Base-by-base conservation (phyloP, 2,888 invertebrate species). In the Amiota mariae region DNA sequence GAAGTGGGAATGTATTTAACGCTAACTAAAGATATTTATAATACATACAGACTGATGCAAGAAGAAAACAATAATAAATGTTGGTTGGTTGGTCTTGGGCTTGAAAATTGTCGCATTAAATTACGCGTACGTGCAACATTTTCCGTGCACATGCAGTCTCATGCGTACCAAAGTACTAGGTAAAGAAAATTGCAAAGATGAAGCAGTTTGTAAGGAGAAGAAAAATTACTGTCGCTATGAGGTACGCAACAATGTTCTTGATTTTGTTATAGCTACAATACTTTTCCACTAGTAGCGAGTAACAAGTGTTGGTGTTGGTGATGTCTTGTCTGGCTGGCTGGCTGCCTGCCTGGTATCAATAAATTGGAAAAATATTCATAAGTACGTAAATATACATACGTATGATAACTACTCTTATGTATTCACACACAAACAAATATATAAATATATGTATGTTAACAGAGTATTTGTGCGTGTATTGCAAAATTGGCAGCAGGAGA, bases 31-130 rank as follows among this genome's bases (percentile, higher is more conserved):
- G 72, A 76, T 36, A 36, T 3, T 24, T 24, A 24, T 24, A 20
- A 63, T 13, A 63, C n/a, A 36, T 36, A 24, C 13, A 59, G 18
- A 15, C 2, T 18, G 11, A 63, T 4, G n/a, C 67, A 76, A 76
- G 46, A 75, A 75, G 80, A 73, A 76, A 70, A 82, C 71, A 77
- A 70, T 75, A 72, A 77, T 59, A 70, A 59, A 20, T 59, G 10
- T 20, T 20, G 54, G 54, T n/a, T 59, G 6, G 59, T 59, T 59
- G 4, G 20, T 59, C 24, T 59, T 59, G 24, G 71, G 66, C 70
- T 71, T 76, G 71, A 74, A 86, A 84, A 87, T 86, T 87, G 87
- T 87, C 87, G 86, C 86, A 85, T 87, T 87, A 84, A 86, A 86
- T 87, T 84, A 85, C 73, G 73, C 71, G 72, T 68, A 54, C 20